Percentiles rank a stretch among this genome's conserved stretches.
These are phyloP conservation scores for Sthenelais limicola DNA, from an alignment of 2,888 invertebrate genomes.

Conservation along the genomic window DNA sequence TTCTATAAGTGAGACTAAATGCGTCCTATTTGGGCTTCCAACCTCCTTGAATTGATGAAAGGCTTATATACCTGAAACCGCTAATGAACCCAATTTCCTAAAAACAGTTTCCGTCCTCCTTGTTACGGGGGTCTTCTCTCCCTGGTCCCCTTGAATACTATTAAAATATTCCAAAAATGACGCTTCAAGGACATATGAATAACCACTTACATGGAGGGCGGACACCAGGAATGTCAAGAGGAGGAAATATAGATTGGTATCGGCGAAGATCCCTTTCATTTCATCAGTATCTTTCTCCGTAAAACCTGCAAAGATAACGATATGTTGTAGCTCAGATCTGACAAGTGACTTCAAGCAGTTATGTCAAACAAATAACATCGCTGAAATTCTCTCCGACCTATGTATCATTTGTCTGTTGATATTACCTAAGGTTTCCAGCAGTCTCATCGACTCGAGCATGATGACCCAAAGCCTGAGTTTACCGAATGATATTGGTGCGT, in stretches of 20 bases:
- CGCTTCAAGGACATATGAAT: too few species aligned
- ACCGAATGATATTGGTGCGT: conserved; percentile 85
- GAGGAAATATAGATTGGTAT: conserved; percentile 93
- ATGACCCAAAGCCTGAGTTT: conserved; percentile 74
- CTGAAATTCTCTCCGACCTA: not conserved
- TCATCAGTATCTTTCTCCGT: conserved; percentile 95
- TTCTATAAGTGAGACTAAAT: too few species aligned
- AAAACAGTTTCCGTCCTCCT: too few species aligned
- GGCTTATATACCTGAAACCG: too few species aligned
- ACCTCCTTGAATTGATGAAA: too few species aligned
- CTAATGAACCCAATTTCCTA: too few species aligned
- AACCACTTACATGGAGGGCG: conserved; percentile 89
- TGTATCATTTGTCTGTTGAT: not conserved
- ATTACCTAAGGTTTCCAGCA: conserved; percentile 74
- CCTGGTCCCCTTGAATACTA: too few species aligned
- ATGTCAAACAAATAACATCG: too few species aligned
- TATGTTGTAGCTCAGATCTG: not conserved
- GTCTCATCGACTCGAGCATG: conserved; percentile 68
- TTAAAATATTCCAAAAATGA: too few species aligned
- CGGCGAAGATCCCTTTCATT: conserved; percentile 95
- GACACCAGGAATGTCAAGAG: conserved; percentile 92
- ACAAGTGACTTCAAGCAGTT: not conserved
- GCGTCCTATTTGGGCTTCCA: too few species aligned
- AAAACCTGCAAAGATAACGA: conserved; percentile 76
- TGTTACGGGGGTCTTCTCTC: too few species aligned